Conservation (phyloP, 2,797 vertebrate species). For the Fratercula arctica region DNA sequence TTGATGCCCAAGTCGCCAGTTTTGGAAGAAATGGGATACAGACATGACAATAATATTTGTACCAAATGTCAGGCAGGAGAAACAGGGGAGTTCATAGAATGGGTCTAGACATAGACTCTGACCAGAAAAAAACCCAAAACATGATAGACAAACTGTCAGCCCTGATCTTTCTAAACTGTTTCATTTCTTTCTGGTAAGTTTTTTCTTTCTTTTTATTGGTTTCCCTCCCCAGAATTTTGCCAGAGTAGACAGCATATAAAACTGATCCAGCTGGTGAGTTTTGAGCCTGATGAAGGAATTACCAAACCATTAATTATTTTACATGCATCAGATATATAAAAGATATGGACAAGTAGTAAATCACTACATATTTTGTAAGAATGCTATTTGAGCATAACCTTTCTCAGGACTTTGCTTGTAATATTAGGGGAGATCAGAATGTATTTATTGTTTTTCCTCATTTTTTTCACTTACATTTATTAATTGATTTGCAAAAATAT, state of each 20-base stretch:
- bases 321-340: background rate
- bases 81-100: conserved; percentile 53
- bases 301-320: background rate
- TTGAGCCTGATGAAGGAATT: background rate
- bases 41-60: conserved; percentile 74
- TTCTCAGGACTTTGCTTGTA: background rate
- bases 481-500: background rate
- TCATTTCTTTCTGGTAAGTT: background rate
- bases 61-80: conserved; percentile 69
- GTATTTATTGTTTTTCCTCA: background rate
- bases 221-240: background rate
- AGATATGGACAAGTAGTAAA: background rate
- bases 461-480: background rate
- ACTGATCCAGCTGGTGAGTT: background rate
- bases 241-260: background rate
- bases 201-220: background rate
- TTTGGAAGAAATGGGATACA: conserved; percentile 65
- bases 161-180: background rate
- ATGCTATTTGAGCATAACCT: background rate
- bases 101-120: conserved; percentile 8
- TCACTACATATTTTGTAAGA: background rate
- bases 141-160: conserved; percentile 46
- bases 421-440: background rate
- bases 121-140: background rate
- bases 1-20: conserved; percentile 78